Percentiles rank a stretch among this genome's conserved stretches.
Evolutionary conservation across 92 coral and sea anemone genomes (phyloP).

Genomic region (Micromussa lordhowensis): DNA sequence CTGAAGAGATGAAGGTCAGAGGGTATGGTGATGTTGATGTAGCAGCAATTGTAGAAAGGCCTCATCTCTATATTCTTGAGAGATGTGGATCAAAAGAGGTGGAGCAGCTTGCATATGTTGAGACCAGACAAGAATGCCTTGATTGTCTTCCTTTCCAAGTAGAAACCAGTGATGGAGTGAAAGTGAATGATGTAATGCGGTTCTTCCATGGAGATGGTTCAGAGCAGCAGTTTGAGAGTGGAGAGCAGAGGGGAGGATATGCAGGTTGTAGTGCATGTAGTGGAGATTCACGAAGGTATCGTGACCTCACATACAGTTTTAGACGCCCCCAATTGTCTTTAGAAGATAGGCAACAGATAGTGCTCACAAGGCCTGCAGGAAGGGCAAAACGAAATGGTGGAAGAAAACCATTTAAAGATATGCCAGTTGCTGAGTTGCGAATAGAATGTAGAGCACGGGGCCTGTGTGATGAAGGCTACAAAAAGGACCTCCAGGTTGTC

Average conservation of each 20-base stretch:
- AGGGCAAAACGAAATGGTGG: slow-evolving; percentile 7
- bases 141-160: neutral
- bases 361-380: slow-evolving; percentile 18
- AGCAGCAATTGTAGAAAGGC: slow-evolving; percentile 17
- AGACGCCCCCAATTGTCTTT: neutral
- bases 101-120: slow-evolving; percentile 15
- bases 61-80: slow-evolving; percentile 6
- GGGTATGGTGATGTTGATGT: slow-evolving; percentile 16
- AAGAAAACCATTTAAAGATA: neutral
- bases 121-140: slow-evolving; percentile 13
- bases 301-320: neutral
- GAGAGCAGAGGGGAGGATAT: slow-evolving; percentile 23
- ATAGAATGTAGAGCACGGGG: slow-evolving; percentile 9
- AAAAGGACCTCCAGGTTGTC: neutral
- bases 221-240: slow-evolving; percentile 29
- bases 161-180: neutral
- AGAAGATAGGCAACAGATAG: neutral
- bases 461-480: neutral
- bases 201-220: slow-evolving; percentile 29
- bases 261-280: slow-evolving; percentile 6
- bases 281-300: slow-evolving; percentile 4
- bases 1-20: slow-evolving; percentile 4
- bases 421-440: neutral
- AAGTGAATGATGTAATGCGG: slow-evolving; percentile 9
- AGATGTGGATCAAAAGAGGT: neutral